A percentile compares a stretch with the other conserved stretches of the same genome.
Conservation (phyloP, 64 coral and sea anemone genomes). For the Stichodactyla helianthus region DNA sequence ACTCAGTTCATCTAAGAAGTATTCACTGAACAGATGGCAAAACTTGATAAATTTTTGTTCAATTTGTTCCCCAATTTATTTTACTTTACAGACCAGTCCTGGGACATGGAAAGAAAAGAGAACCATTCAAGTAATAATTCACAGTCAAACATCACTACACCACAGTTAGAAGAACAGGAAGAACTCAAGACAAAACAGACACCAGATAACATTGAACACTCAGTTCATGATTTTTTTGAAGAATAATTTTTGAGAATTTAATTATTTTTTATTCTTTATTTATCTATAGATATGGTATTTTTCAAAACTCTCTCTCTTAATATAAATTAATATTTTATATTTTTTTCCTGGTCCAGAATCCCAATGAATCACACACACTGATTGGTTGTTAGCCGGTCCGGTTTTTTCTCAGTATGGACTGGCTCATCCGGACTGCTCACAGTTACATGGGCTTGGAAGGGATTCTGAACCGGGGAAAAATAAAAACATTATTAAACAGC, state of each 20-base stretch:
- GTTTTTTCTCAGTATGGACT: no score
- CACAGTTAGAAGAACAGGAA: background rate
- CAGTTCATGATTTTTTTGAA: background rate
- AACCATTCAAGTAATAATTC: background rate
- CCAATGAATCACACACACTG: no score
- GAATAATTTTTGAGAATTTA: constrained; percentile 43
- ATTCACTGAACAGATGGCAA: no score
- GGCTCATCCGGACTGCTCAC: no score
- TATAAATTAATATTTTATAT: background rate
- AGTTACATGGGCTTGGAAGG: no score
- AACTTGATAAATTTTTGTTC: no score
- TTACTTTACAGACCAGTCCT: background rate
- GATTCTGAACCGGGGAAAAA: no score
- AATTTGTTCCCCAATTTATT: background rate
- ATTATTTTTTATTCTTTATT: constrained; percentile 52
- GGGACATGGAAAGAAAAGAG: background rate
- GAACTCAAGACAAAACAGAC: constrained; percentile 1
- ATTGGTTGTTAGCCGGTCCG: no score
- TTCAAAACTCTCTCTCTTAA: no score
- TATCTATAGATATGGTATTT: background rate
- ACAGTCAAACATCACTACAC: background rate
- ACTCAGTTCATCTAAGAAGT: no score
- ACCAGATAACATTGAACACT: constrained; percentile 11
- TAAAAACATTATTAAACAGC: no score
- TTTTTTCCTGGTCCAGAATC: background rate